Evolutionary conservation across 2,888 invertebrate species (phyloP).

Genomic region (Lathronympha strigana): DNA sequence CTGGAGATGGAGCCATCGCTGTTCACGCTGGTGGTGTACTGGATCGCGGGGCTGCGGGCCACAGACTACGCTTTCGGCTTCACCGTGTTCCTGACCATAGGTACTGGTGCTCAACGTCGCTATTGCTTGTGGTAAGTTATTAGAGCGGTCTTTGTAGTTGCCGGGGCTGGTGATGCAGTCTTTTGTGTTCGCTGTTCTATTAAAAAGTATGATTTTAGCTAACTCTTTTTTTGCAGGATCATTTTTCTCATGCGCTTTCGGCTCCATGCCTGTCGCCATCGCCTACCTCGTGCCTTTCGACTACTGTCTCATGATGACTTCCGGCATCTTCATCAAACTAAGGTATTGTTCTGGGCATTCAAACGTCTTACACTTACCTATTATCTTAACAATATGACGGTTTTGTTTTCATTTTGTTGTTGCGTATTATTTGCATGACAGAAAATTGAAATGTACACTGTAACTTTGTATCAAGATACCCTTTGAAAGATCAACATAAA

Average conservation of each 20-base stretch:
- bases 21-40: constrained; percentile 93
- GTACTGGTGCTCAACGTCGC: constrained; percentile 93
- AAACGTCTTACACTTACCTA: not conserved
- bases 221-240: constrained; percentile 85
- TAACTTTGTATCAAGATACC: too few relatives aligned
- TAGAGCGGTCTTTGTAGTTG: constrained; percentile 88
- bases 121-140: constrained; percentile 90
- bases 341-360: constrained; percentile 80
- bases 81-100: constrained; percentile 85
- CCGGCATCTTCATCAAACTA: constrained; percentile 92
- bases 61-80: constrained; percentile 88
- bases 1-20: constrained; percentile 92
- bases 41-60: constrained; percentile 91
- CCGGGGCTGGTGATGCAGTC: constrained; percentile 95
- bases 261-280: constrained; percentile 91
- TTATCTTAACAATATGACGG: constrained; percentile 2
- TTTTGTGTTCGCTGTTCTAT: constrained; percentile 87
- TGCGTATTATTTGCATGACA: too few relatives aligned
- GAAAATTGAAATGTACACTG: too few relatives aligned
- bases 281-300: constrained; percentile 94
- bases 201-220: too few relatives aligned
- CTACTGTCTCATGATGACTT: constrained; percentile 93
- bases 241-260: constrained; percentile 93
- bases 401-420: not conserved
- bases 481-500: too few relatives aligned